Evolutionary conservation across 2,113 vertebrate genomes (phyloP), one percentile per base, ranked within the genome.

Genomic region (Dolichallabes microphthalmus): DNA sequence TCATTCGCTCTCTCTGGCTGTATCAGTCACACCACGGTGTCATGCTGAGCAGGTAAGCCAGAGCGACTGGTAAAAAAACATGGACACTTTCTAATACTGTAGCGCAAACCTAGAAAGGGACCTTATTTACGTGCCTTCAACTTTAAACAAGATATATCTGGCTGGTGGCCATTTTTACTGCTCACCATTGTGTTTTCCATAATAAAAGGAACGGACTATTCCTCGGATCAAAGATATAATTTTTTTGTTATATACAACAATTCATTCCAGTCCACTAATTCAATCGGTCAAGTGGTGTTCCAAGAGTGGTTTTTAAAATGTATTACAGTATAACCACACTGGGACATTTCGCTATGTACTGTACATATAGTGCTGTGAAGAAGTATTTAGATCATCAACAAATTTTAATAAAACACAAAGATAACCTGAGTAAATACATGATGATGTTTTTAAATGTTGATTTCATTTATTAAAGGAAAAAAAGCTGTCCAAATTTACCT

Each of bases 1-100:
- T 25, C 57, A 57, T 61, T 87, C 74, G 19, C 27, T 77, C 77
- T 66, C 80, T 75, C 35, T 57, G 45, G n/a, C 75, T 77, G 27
- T 9, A 77, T 19, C 75, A 55, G 27, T 55, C 76, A 57, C 76
- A 78, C 55, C 45, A 22, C 12, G 35, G 35, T 50, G 71, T 52
- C 39, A 25, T 53, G 27, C 17, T 58, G 27, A 78, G 27, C 53
- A 19, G 27, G 9, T 35, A 20, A 13, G 32, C 19, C 74, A 76
- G 50, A 76, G n/a, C 50, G 15, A 53, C 50, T 77, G 53, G 71
- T 11, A 20, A 45, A 39, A 64, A 12, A 74, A 45, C 13, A 15
- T n/a, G 20, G 5, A 69, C 0, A 53, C 17, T 14, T 74, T 35
- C 7, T 22, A 64, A 50, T 74, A 7, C 50, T 27, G n/a, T 30